Base-by-base conservation (phyloP, 2,888 invertebrate species). In the Cinara cedri region DNA sequence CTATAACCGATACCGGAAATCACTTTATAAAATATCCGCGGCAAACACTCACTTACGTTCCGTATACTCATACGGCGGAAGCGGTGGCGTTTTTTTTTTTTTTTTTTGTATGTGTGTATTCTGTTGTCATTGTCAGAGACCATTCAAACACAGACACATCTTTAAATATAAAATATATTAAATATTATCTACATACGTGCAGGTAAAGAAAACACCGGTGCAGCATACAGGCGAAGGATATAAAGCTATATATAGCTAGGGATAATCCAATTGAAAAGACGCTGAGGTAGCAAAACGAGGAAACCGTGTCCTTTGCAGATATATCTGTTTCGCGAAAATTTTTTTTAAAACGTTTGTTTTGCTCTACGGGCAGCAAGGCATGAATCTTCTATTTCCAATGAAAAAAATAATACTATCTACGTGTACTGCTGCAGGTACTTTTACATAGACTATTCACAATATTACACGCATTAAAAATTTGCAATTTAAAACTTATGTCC, bases 401-500 rank as follows among this genome's bases (percentile, higher is more conserved):
- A 19, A 60, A 72, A 46, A 46, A 10, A n/a, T n/a, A n/a, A n/a
- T n/a, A n/a, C n/a, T n/a, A n/a, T n/a, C n/a, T n/a, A n/a, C n/a
- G n/a, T n/a, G n/a, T n/a, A 34, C 34, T 34, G 34, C 34, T 34
- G 34, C 6, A 34, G 3, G 34, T 34, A 34, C 34, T 6, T 34
- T 4, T 34, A 34, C 34, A 34, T 34, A 34, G 3, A 34, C 6
- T 34, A 4, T 34, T 34, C n/a, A n/a, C n/a, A n/a, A n/a, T n/a
- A n/a, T n/a, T n/a, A n/a, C 51, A 16, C 34, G 19, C 62, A 60
- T 63, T 54, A 44, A 42, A 75, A 21, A 75, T 75, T 75, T 65
- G 74, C 74, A 75, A 75, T 75, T 75, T 75, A 75, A 74, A 75
- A 75, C 63, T 42, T 16, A n/a, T 24, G 63, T 54, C 63, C 24